Percentiles rank a stretch among this genome's conserved stretches.
These are phyloP conservation scores for Drosophila rufa DNA, from an alignment of 1,140 invertebrate genomes.

Conservation along the genomic window DNA sequence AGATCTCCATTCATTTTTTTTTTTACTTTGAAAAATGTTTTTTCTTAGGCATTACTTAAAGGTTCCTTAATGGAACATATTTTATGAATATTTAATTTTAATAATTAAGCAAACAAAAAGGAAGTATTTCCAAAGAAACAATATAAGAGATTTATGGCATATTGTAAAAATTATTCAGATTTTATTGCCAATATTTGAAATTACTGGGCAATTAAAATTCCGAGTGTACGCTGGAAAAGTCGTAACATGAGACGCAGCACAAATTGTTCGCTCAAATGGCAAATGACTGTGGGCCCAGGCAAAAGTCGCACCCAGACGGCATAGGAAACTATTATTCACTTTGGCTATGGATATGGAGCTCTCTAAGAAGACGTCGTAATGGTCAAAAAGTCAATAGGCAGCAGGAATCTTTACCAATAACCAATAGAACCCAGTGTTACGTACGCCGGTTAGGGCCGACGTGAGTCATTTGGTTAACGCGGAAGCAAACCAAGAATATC, in stretches of 20 bases:
- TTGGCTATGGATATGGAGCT: constrained; percentile 10
- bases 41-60: too few species aligned
- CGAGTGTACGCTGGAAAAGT: constrained; percentile 27
- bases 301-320: constrained; percentile 5
- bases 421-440: background rate
- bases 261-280: constrained; percentile 54
- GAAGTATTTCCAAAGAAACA: too few species aligned
- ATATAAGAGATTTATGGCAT: too few species aligned
- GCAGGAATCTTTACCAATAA: background rate
- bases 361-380: constrained; percentile 1
- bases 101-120: too few species aligned
- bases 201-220: background rate
- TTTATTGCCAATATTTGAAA: background rate
- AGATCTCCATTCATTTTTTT: too few species aligned
- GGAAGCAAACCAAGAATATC: too few species aligned
- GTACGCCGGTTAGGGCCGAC: too few species aligned
- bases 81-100: too few species aligned
- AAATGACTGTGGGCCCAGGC: constrained; percentile 6
- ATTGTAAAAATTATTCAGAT: background rate
- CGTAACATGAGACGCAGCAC: constrained; percentile 67
- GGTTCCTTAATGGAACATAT: too few species aligned
- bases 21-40: too few species aligned
- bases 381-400: background rate
- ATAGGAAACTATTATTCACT: constrained; percentile 6
- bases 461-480: too few species aligned